Evolutionary conservation across 2,888 invertebrate genomes (phyloP).

Genomic region (Chrysomela aeneicollis): DNA sequence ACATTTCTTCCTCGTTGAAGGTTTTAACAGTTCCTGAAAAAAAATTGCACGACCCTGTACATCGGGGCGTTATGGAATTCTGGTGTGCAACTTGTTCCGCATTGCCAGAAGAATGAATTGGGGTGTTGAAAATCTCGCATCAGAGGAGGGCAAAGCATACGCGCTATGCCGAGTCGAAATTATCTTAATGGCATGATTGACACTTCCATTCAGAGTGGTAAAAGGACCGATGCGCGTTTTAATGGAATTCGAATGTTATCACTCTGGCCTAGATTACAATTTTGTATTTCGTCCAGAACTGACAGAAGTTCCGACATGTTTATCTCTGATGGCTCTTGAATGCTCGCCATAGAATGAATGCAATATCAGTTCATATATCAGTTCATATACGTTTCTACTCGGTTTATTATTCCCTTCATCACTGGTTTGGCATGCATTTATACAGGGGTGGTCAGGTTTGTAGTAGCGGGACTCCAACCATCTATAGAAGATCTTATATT

Average conservation of each 20-base stretch:
- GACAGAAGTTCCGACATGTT: not conserved
- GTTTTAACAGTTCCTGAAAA: no score
- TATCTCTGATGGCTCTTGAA: not conserved
- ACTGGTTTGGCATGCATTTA: no score
- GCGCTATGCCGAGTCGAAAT: constrained; percentile 50
- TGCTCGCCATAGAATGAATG: not conserved
- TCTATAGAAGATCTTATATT: no score
- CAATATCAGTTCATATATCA: no score
- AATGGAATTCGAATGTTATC: constrained; percentile 58
- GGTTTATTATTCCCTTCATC: no score
- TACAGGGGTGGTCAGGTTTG: no score
- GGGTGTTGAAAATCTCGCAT: constrained; percentile 4
- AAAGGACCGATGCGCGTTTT: constrained; percentile 48
- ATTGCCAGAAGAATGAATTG: not conserved
- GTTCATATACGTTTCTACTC: no score
- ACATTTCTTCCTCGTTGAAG: no score
- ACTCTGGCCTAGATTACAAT: constrained; percentile 46
- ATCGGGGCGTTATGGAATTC: constrained; percentile 31
- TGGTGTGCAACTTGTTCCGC: constrained; percentile 23
- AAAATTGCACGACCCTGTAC: constrained; percentile 30
- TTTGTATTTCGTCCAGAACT: not conserved
- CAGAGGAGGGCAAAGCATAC: constrained; percentile 39
- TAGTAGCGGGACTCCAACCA: no score
- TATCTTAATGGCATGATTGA: constrained; percentile 60
- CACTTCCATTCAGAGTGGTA: constrained; percentile 54